Base-by-base conservation (phyloP, 2,888 invertebrate species). In the Epistrophella euchroma region DNA sequence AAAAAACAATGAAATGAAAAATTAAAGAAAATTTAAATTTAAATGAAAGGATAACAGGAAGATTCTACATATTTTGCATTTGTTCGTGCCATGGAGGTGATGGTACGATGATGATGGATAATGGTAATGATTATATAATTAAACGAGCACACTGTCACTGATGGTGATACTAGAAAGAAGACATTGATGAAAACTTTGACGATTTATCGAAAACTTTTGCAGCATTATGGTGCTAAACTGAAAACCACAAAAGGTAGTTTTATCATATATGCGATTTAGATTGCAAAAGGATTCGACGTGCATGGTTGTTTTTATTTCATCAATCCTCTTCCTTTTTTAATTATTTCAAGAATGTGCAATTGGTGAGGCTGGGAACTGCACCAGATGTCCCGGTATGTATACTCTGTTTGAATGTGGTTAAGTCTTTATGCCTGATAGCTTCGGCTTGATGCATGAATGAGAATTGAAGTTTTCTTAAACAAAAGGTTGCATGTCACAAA, bases 321-420 rank as follows among this genome's bases (percentile, higher is more conserved):
- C 40, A 25, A 25, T 60, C 13, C 15, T 25, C 15, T 62, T 40
- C 60, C 45, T 64, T 32, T 32, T 28, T 32, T 50, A 68, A 52
- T 68, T 35, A 68, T 66, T 35, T 37, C 25, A 55, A 60, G 32
- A 70, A 71, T 50, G 47, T 40, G 17, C 40, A 40, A 19, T 66
- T 22, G 47, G n/a, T 45, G 11, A 45, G 35, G n/a, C 35, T 84
- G 80, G 58, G 80, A 80, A 80, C 60, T 58, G n/a, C 55, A 80
- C 37, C 84, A 84, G 84, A 80, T 84, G 79, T 25, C 10, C 11
- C 15, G n/a, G n/a, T n/a, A n/a, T 11, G 6, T 28, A 28, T 9
- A 56, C 17, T 45, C 17, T 64, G 64, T 47, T 47, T 52, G 37
- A 35, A 47, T 37, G 70, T 76, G 76, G 58, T 35, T 43, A 52